These are phyloP conservation scores for Homarus gammarus DNA, from an alignment of 2,888 invertebrate species.

Conservation along the genomic window DNA sequence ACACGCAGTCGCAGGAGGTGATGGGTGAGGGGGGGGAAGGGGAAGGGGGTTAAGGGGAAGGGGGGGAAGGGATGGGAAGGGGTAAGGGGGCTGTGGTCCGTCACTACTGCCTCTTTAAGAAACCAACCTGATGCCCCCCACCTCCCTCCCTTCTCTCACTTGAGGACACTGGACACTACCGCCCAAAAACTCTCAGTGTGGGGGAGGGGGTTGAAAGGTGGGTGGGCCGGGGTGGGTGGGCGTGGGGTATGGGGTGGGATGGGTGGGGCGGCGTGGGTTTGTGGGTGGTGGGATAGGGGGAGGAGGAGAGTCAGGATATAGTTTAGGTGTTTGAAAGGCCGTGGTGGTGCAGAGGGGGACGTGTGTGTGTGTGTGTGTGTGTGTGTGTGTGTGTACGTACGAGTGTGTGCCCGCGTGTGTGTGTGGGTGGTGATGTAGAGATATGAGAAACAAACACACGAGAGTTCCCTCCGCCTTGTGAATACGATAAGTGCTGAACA, in stretches of 20 bases:
- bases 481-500: slow-evolving; percentile 36
- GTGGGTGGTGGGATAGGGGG: neutral
- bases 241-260: neutral
- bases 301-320: neutral
- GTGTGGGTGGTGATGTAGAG: neutral
- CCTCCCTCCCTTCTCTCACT: slow-evolving; percentile 14
- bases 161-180: slow-evolving; percentile 61
- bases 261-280: neutral
- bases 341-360: no score
- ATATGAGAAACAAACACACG: slow-evolving; percentile 35
- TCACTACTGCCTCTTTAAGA: slow-evolving; percentile 71
- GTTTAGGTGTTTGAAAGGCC: neutral
- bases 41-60: neutral
- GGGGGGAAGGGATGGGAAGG: neutral
- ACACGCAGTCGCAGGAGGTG: no score
- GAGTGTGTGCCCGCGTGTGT: neutral
- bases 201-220: neutral
- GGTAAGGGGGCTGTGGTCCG: slow-evolving; percentile 21
- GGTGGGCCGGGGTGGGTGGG: neutral
- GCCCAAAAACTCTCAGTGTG: slow-evolving; percentile 32
- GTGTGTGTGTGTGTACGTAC: neutral
- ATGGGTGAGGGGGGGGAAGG: neutral
- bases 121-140: slow-evolving; percentile 50
- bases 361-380: neutral
- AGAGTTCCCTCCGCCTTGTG: neutral